Evolutionary conservation across 2,797 vertebrate genomes (phyloP).

Genomic region (Fratercula arctica): DNA sequence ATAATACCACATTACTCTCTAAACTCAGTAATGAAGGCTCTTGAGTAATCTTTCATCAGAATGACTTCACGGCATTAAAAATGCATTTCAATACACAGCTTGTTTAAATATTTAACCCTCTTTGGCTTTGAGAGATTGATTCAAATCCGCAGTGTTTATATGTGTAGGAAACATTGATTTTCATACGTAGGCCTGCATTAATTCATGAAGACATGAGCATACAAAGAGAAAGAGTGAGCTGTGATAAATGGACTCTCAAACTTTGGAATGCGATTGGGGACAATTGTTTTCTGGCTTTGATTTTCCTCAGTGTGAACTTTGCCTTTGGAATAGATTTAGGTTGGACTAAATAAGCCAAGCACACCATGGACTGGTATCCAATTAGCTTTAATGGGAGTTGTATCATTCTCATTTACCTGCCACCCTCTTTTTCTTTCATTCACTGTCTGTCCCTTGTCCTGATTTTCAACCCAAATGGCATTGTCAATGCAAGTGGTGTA

Average conservation of each 20-base stretch:
- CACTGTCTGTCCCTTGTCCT: not conserved
- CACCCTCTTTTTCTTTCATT: not conserved
- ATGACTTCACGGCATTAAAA: constrained; percentile 83
- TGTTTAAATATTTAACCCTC: constrained; percentile 86
- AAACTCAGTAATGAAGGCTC: constrained; percentile 82
- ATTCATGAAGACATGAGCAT: constrained; percentile 63
- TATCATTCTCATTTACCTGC: not conserved
- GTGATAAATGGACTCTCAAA: constrained; percentile 60
- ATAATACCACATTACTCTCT: constrained; percentile 82
- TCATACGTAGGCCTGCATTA: constrained; percentile 74
- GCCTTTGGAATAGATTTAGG: not conserved
- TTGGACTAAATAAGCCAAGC: not conserved
- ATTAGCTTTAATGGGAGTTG: not conserved
- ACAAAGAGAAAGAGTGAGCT: constrained; percentile 47
- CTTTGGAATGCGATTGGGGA: constrained; percentile 28
- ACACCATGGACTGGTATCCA: not conserved
- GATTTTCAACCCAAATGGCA: not conserved
- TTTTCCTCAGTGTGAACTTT: constrained; percentile 34
- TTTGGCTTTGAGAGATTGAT: constrained; percentile 80
- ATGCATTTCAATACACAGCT: constrained; percentile 83
- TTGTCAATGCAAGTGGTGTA: not conserved
- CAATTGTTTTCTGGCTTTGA: constrained; percentile 56
- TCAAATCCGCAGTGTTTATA: constrained; percentile 74
- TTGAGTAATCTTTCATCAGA: constrained; percentile 82
- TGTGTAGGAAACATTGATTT: constrained; percentile 77